Conservation (phyloP, 2,113 vertebrate genomes). For the Tragelaphus scriptus region DNA sequence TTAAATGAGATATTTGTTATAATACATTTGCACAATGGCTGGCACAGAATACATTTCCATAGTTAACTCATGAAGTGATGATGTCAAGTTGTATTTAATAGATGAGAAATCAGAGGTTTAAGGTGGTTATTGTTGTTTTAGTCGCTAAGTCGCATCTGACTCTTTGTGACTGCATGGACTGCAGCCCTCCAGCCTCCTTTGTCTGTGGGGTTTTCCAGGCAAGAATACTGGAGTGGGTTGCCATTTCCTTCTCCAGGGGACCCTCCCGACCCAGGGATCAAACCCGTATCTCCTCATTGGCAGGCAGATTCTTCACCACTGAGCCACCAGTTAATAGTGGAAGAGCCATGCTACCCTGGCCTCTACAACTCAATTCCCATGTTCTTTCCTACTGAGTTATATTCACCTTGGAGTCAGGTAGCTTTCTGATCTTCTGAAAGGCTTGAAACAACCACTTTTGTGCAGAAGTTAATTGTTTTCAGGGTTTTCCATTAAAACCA, state of each 20-base stretch:
- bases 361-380: not conserved
- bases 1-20: not conserved
- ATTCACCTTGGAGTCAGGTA: not conserved
- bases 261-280: not conserved
- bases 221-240: not conserved
- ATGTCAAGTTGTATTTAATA: not conserved
- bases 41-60: not conserved
- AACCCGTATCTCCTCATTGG: not conserved
- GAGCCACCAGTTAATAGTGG: not conserved
- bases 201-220: not conserved
- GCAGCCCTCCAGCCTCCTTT: not conserved
- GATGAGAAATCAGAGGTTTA: not conserved
- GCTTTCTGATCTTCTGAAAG: not conserved
- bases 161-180: not conserved
- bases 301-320: not conserved
- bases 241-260: not conserved
- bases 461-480: not conserved
- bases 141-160: accelerated
- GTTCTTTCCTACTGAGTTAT: not conserved
- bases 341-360: not conserved
- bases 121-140: not conserved
- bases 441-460: not conserved
- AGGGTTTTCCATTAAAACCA: not conserved
- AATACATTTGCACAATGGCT: not conserved
- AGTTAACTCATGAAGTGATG: not conserved